phyloP scores from a whole-genome alignment of 2,888 invertebrate genomes.

The Tridacna crocea region DNA sequence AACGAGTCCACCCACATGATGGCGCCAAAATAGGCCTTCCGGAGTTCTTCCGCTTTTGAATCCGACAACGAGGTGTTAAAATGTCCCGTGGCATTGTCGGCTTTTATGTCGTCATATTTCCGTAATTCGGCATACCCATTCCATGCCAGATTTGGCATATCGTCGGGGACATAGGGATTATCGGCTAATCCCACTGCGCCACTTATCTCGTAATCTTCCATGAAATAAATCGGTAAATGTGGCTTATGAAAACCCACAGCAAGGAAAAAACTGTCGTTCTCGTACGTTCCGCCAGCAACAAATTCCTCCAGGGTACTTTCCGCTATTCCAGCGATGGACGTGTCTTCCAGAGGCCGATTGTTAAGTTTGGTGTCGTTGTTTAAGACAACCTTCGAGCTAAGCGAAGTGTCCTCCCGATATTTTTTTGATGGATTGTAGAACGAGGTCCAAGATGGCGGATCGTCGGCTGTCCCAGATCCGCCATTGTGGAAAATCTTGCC shows the following conservation, averaged over 20 bases:
- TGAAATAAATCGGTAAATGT: background rate
- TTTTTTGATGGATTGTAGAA: background rate
- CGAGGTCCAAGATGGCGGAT: background rate
- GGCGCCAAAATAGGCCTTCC: conserved; percentile 21
- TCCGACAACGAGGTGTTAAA: background rate
- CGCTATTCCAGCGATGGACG: background rate
- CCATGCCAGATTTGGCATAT: conserved; percentile 2
- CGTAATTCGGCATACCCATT: background rate
- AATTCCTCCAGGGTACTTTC: background rate
- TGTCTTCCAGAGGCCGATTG: background rate
- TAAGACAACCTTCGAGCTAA: conserved; percentile 7
- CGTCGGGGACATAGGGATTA: conserved; percentile 4
- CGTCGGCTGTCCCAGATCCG: background rate
- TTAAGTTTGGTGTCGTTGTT: background rate
- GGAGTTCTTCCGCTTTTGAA: conserved; percentile 7
- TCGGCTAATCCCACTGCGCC: conserved; percentile 8
- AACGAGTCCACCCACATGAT: conserved; percentile 5
- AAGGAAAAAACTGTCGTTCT: conserved; percentile 5
- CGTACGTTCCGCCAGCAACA: background rate
- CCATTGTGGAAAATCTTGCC: conserved; percentile 15
- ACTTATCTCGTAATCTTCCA: conserved; percentile 4
- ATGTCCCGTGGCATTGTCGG: background rate
- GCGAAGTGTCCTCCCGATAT: background rate
- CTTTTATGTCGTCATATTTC: conserved; percentile 7
- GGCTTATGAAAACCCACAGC: conserved; percentile 9